Conservation (phyloP, 2,888 invertebrate genomes). For the Tetragonisca angustula region DNA sequence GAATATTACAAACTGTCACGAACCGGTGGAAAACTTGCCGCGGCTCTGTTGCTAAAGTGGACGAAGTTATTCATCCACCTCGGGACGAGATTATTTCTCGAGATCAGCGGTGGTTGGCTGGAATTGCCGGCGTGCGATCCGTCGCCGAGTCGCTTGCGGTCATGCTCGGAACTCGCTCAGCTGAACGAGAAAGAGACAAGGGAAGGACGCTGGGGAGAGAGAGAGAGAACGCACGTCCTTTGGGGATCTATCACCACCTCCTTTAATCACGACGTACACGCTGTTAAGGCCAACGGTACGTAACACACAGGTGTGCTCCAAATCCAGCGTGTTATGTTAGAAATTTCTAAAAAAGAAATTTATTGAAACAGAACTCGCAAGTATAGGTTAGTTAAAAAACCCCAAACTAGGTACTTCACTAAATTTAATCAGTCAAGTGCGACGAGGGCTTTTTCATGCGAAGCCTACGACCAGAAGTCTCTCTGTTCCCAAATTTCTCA, state of each 20-base stretch:
- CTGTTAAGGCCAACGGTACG: no score
- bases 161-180: conserved; percentile 27
- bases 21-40: conserved; percentile 56
- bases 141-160: conserved; percentile 32
- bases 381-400: no score
- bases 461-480: no score
- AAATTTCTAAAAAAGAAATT: no score
- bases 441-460: no score
- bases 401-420: no score
- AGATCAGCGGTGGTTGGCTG: conserved; percentile 42
- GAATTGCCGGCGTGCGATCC: conserved; percentile 50
- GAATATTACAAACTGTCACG: conserved; percentile 52
- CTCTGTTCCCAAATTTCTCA: no score
- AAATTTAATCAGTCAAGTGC: no score
- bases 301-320: no score
- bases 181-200: background rate
- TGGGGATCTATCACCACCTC: conserved; percentile 35
- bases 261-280: conserved; percentile 33
- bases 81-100: conserved; percentile 59
- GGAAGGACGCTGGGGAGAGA: background rate
- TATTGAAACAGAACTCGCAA: no score
- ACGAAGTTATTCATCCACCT: conserved; percentile 52
- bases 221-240: conserved; percentile 22
- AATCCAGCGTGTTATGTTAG: no score
- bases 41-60: conserved; percentile 49